Base-by-base conservation (phyloP, 2,113 vertebrate genomes). In the Urocitellus parryii region DNA sequence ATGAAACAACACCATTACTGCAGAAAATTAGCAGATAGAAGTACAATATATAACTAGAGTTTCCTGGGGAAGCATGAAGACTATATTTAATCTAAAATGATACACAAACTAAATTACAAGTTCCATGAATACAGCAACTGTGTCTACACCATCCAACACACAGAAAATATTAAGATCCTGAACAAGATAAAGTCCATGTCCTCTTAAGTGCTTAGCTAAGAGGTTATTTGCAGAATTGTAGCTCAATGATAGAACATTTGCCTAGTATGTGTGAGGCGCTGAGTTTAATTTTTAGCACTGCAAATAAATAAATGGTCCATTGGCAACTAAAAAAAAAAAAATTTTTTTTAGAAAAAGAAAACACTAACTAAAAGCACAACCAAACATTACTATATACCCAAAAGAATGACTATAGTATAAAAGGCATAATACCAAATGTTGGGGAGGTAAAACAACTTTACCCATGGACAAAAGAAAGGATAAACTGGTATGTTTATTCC, bases 21-120 rank as follows among this genome's bases (percentile, higher is more conserved):
- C 48, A 95, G 76, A 97, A 88, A 86, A 85, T 74, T 1, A 78
- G 11, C 39, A 85, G 80, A 63, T 4, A 89, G 8, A 91, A 67
- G 22, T 87, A 96, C 42, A 76, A 91, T 77, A 90, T 91, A 94
- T 70, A 84, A 93, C 48, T 88, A 53, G 45, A 67, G 32, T 58
- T 86, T 82, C 18, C 95, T 68, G 48, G 4, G 45, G 32, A 88
- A 93, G 79, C n/a, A 93, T 56, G 27, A 93, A 37, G 10, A 51
- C 11, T 84, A 8, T 53, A 81, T 45, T 68, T 8, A 53, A 76
- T 79, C 37, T 87, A 92, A 9, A 84, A 72, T 63, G n/a, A 78
- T 65, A 77, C 24, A 53, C 53, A 91, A 53, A 82, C 37, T 72
- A 91, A 56, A 74, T 2, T 78, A 22, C 32, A 82, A 91, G 18